Evolutionary conservation across 2,888 invertebrate genomes (phyloP), one percentile per base, ranked within the genome.

Genomic region (Yponomeuta evonymella): DNA sequence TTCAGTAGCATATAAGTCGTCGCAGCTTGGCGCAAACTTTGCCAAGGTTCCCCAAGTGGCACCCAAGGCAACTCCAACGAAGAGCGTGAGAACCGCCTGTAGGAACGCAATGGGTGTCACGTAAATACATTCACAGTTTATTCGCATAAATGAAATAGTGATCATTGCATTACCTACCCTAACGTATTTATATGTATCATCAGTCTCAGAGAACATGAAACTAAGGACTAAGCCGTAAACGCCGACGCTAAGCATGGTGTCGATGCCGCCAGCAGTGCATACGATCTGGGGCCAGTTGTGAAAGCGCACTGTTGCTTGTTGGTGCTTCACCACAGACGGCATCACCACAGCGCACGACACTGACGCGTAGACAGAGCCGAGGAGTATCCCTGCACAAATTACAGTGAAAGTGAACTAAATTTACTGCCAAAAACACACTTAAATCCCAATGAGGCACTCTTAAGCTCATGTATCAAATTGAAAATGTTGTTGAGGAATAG

Each of bases 231-330:
- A 77, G 8, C 91, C 91, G 72, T 83, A 90, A n/a, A 88, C 80
- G 23, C 89, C 90, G 23, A 91, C 90, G 74, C 90, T 90, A 63
- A 91, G 85, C 0, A 87, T 85, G 0, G 90, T 89, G 75, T 91
- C 92, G 2, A 81, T 77, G 10, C 90, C 90, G 0, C 89, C 88
- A 0, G 90, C 83, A 0, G 89, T 90, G 74, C 85, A 84, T 6
- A 90, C 80, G 36, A 91, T 77, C 74, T 89, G 89, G 2, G 86
- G 80, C 90, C 90, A 90, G 76, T 87, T 86, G 58, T 83, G 81
- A 2, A 75, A 75, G 66, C 83, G 76, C 62, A 75, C 75, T 15
- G 80, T 79, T 62, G 75, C 75, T 0, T 74, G 73, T 30, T 83
- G 81, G 51, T 83, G 78, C 67, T 79, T 77, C 9, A 77, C 72